These are phyloP conservation scores for Cepaea hortensis DNA, from an alignment of 2,888 invertebrate genomes.

Conservation along the genomic window DNA sequence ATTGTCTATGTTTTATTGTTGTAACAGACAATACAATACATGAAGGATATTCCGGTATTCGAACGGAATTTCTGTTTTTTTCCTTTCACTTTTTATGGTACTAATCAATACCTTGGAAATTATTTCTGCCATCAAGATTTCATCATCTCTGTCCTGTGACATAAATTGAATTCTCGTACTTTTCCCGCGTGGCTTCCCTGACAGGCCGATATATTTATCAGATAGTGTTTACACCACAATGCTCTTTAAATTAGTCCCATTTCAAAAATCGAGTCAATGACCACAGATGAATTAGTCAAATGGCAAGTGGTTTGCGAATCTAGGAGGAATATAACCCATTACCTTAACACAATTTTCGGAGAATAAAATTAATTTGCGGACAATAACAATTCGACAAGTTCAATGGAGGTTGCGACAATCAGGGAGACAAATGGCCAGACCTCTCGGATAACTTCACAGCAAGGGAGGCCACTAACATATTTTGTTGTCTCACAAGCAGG, in stretches of 20 bases:
- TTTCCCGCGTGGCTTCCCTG: too few species aligned
- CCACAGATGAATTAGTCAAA: conserved; percentile 16
- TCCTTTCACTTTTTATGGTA: too few species aligned
- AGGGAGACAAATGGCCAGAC: conserved; percentile 28
- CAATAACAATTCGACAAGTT: conserved; percentile 36
- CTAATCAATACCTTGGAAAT: too few species aligned
- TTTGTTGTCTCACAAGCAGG: background rate
- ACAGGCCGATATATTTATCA: too few species aligned
- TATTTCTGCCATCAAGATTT: too few species aligned
- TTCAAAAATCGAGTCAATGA: background rate
- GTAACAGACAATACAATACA: too few species aligned
- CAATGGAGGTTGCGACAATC: conserved; percentile 34
- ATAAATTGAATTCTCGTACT: too few species aligned
- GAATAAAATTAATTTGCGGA: conserved; percentile 33
- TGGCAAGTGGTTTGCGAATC: conserved; percentile 10
- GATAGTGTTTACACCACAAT: background rate
- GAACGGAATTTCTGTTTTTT: too few species aligned
- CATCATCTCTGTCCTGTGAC: too few species aligned
- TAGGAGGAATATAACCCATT: conserved; percentile 25
- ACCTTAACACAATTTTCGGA: conserved; percentile 12
- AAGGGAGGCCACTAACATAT: conserved; percentile 35
- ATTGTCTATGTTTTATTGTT: too few species aligned
- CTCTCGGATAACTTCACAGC: conserved; percentile 1
- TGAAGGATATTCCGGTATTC: too few species aligned
- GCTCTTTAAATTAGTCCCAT: background rate